Evolutionary conservation across 2,888 invertebrate genomes (phyloP).

Genomic region (Pandemis cinnamomeana): DNA sequence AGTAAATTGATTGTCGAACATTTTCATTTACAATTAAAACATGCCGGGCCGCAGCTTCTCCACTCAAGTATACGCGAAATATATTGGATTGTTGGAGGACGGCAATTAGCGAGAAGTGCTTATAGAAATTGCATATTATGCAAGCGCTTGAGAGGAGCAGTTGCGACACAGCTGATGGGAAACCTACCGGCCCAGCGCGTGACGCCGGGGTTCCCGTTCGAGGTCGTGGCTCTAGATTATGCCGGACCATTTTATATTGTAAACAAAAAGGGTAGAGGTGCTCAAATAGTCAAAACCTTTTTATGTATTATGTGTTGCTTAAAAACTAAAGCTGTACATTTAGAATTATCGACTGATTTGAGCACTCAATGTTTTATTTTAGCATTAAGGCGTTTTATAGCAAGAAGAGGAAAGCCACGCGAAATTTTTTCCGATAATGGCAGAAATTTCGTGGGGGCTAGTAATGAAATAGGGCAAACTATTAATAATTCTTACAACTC

Average conservation of each 20-base stretch:
- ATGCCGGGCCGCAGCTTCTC: slow-evolving; percentile 44
- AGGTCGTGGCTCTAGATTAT: slow-evolving; percentile 40
- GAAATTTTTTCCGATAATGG: slow-evolving; percentile 44
- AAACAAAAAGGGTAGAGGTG: slow-evolving; percentile 36
- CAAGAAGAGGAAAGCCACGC: slow-evolving; percentile 42
- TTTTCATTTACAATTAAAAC: slow-evolving; percentile 29
- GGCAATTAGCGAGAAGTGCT: slow-evolving; percentile 37
- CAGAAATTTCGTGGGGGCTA: slow-evolving; percentile 44
- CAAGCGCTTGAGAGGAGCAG: slow-evolving; percentile 31
- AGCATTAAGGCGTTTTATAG: slow-evolving; percentile 42
- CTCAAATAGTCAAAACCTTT: slow-evolving; percentile 40
- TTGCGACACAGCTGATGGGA: slow-evolving; percentile 41
- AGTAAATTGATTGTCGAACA: slow-evolving; percentile 41
- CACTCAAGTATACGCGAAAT: slow-evolving; percentile 38
- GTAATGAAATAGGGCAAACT: slow-evolving; percentile 40
- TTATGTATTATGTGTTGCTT: slow-evolving; percentile 43
- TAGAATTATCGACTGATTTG: slow-evolving; percentile 42
- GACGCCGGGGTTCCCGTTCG: slow-evolving; percentile 31
- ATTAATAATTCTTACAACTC: slow-evolving; percentile 26
- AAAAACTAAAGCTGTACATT: slow-evolving; percentile 35
- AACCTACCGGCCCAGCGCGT: slow-evolving; percentile 37
- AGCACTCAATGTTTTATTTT: slow-evolving; percentile 38
- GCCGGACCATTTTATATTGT: slow-evolving; percentile 43
- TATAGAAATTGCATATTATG: slow-evolving; percentile 39
- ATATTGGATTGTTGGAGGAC: slow-evolving; percentile 10